Conservation (phyloP, 2,113 vertebrate genomes). For the Otis tarda region DNA sequence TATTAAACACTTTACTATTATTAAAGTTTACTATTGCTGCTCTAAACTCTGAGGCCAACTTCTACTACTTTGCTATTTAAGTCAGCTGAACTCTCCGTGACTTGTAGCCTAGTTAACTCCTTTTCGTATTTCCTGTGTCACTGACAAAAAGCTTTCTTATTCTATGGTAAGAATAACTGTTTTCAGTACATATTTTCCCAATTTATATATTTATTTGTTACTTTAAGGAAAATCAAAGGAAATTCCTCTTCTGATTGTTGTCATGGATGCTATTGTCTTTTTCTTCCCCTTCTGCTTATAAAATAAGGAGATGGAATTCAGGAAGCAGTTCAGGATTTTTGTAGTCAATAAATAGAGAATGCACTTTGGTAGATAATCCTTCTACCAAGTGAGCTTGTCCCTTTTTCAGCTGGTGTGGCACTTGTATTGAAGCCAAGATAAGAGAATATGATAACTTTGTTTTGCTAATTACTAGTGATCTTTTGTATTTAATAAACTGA, state of each 20-base stretch:
- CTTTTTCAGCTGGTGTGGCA: background rate
- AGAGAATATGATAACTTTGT: background rate
- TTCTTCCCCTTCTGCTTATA: background rate
- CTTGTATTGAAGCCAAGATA: background rate
- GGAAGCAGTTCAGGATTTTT: background rate
- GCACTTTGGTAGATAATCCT: background rate
- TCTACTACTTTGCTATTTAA: background rate
- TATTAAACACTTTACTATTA: conserved; percentile 27
- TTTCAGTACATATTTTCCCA: background rate
- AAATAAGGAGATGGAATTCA: background rate
- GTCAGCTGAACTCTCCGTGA: conserved; percentile 35
- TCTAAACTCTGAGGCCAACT: conserved; percentile 21
- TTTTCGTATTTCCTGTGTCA: background rate
- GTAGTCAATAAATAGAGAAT: background rate
- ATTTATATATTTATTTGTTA: background rate
- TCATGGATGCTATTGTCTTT: background rate
- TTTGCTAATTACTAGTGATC: background rate
- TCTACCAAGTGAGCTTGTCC: background rate
- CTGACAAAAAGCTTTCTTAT: background rate
- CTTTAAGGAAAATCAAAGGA: background rate
- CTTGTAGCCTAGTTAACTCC: conserved; percentile 1
- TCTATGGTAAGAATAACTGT: background rate
- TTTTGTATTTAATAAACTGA: background rate
- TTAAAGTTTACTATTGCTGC: conserved; percentile 1
- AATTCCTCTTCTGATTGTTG: background rate